A percentile compares a stretch with the other conserved stretches of the same genome.
Conservation (phyloP, 2,113 vertebrate genomes). For the Aspidoscelis tigris region DNA sequence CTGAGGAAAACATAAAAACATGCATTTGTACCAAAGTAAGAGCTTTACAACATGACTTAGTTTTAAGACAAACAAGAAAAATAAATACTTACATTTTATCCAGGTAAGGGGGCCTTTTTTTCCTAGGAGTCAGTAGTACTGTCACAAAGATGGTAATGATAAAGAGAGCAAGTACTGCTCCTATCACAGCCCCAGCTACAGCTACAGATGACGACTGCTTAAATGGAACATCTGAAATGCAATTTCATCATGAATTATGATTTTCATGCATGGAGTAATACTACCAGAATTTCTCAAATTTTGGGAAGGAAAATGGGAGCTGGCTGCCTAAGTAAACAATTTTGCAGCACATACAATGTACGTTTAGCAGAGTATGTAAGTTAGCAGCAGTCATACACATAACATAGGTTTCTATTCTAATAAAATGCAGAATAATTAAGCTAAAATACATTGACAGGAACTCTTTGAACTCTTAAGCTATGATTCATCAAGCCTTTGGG, state of each 20-base stretch:
- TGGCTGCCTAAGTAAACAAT: slow-evolving; percentile 2
- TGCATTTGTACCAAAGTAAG: background rate
- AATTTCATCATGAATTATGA: slow-evolving; percentile 65
- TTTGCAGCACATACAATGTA: slow-evolving; percentile 1
- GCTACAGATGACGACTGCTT: slow-evolving; percentile 88
- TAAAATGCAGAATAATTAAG: background rate
- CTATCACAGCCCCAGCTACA: slow-evolving; percentile 91
- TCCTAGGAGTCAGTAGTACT: slow-evolving; percentile 86
- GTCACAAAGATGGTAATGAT: slow-evolving; percentile 90
- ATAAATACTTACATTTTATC: slow-evolving; percentile 80
- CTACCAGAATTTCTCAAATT: slow-evolving; percentile 23
- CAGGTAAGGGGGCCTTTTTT: slow-evolving; percentile 78
- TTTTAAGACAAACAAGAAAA: background rate
- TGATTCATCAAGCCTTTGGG: background rate
- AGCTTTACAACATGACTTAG: background rate
- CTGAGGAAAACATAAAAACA: background rate
- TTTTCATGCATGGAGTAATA: slow-evolving; percentile 46
- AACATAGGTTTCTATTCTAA: background rate
- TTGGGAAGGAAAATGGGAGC: slow-evolving; percentile 9
- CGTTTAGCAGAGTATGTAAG: background rate
- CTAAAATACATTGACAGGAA: slow-evolving; percentile 5
- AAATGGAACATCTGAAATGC: slow-evolving; percentile 78
- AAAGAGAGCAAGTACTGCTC: slow-evolving; percentile 92
- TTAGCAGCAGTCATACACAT: background rate
- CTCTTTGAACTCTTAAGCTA: background rate